Percentiles rank a stretch among this genome's conserved stretches.
phyloP scores from a whole-genome alignment of 2,888 invertebrate species.

The Sinodicranocentrus sp. region DNA sequence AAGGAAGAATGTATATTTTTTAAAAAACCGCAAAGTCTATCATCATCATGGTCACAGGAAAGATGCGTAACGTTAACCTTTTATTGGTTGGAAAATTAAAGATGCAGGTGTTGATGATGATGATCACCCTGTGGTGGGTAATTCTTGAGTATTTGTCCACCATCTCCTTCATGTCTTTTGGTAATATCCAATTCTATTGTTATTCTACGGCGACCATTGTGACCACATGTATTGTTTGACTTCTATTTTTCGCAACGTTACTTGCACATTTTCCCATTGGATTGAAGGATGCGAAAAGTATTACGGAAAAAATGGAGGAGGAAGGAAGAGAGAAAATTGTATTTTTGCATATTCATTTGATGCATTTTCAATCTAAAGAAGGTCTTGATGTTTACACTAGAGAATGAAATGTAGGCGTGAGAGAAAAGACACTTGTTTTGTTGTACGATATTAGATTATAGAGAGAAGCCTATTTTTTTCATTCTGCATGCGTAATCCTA shows the following conservation, averaged over 20 bases:
- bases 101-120: background rate
- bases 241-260: slow-evolving; percentile 14
- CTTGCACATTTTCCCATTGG: background rate
- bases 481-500: background rate
- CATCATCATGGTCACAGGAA: background rate
- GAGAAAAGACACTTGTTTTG: too few relatives aligned
- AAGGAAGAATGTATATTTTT: slow-evolving; percentile 1
- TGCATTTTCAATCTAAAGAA: slow-evolving; percentile 25
- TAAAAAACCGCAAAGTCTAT: slow-evolving; percentile 3
- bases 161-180: too few relatives aligned
- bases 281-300: slow-evolving; percentile 26
- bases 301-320: slow-evolving; percentile 28
- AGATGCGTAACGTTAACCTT: background rate
- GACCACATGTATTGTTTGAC: slow-evolving; percentile 3
- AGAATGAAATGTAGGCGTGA: too few relatives aligned
- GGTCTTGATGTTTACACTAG: too few relatives aligned
- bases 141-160: background rate
- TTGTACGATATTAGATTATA: too few relatives aligned
- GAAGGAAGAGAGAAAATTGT: slow-evolving; percentile 13
- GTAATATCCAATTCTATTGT: too few relatives aligned
- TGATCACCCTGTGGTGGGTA: background rate
- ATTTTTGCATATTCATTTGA: too few relatives aligned
- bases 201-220: slow-evolving; percentile 13
- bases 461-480: too few relatives aligned
- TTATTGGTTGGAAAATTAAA: slow-evolving; percentile 1